phyloP scores from a whole-genome alignment of 1,140 invertebrate species.

The Bombus sibiricus region DNA sequence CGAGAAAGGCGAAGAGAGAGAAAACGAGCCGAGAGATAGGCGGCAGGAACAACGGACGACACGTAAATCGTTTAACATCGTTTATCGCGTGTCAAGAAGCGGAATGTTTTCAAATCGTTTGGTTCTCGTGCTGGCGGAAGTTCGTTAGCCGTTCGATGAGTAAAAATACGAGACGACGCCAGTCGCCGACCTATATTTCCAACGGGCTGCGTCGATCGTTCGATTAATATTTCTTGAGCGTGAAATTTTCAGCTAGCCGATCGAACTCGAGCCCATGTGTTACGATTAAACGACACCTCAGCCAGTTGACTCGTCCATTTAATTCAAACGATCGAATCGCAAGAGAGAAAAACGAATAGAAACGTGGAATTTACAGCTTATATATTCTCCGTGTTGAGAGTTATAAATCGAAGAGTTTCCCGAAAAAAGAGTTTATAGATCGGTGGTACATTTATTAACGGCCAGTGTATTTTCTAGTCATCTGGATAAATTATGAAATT shows the following conservation, averaged over 20 bases:
- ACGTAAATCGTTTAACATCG: conserved; percentile 55
- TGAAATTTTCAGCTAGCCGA: background rate
- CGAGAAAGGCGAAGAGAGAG: background rate
- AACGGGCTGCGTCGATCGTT: conserved; percentile 2
- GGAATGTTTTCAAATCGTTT: conserved; percentile 17
- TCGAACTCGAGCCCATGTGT: background rate
- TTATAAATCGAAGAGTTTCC: background rate
- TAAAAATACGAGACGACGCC: conserved; percentile 22
- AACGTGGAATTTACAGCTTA: background rate
- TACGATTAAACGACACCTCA: background rate
- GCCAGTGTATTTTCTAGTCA: background rate
- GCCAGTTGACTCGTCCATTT: background rate
- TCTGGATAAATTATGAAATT: background rate
- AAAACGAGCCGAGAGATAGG: too few relatives aligned
- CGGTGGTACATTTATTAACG: background rate
- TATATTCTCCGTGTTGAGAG: background rate
- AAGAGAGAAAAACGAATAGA: background rate
- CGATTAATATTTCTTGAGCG: conserved; percentile 20
- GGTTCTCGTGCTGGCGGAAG: background rate
- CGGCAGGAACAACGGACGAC: conserved; percentile 27
- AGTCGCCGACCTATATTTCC: conserved; percentile 23
- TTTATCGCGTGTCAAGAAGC: conserved; percentile 32
- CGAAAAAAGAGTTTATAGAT: background rate
- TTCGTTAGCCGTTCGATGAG: conserved; percentile 25
- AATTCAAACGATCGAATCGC: background rate